A percentile compares a stretch with the other conserved stretches of the same genome.
Conservation (phyloP, 2,888 invertebrate genomes). For the Prosopocoilus inquinatus region DNA sequence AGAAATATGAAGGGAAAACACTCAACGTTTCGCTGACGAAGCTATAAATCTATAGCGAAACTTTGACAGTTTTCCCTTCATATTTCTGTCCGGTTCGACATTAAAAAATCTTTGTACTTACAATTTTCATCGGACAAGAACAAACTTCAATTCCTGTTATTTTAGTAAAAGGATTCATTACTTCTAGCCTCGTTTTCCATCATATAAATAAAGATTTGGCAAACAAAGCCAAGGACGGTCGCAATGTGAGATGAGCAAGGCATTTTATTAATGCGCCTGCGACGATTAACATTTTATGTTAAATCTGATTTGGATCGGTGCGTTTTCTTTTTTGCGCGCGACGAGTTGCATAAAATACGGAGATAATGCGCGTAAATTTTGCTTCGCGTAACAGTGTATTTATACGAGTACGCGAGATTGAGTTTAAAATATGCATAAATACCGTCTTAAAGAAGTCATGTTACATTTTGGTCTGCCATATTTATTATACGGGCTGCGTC, state of each 20-base stretch:
- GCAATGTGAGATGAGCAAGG: constrained; percentile 33
- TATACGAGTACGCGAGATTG: constrained; percentile 31
- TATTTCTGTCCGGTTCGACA: too few species aligned
- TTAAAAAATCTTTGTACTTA: too few species aligned
- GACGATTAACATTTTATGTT: constrained; percentile 35
- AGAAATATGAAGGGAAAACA: too few species aligned
- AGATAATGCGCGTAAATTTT: constrained; percentile 25
- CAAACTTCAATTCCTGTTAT: too few species aligned
- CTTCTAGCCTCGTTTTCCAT: too few species aligned
- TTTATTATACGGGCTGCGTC: constrained; percentile 38
- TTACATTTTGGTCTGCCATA: constrained; percentile 41
- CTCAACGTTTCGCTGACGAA: too few species aligned
- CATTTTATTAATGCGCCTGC: constrained; percentile 37
- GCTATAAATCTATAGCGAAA: too few species aligned
- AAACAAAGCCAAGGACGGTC: constrained; percentile 26
- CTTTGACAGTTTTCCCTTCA: too few species aligned
- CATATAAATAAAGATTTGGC: not conserved
- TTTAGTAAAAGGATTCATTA: too few species aligned
- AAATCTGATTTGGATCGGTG: constrained; percentile 21
- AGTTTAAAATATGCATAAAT: constrained; percentile 37
- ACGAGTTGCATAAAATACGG: constrained; percentile 24
- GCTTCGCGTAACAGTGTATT: constrained; percentile 24
- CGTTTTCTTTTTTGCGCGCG: constrained; percentile 16
- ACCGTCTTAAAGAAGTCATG: constrained; percentile 40
- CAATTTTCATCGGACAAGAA: too few species aligned